phyloP scores from a whole-genome alignment of 2,113 vertebrate species.

The Ameiurus melas region DNA sequence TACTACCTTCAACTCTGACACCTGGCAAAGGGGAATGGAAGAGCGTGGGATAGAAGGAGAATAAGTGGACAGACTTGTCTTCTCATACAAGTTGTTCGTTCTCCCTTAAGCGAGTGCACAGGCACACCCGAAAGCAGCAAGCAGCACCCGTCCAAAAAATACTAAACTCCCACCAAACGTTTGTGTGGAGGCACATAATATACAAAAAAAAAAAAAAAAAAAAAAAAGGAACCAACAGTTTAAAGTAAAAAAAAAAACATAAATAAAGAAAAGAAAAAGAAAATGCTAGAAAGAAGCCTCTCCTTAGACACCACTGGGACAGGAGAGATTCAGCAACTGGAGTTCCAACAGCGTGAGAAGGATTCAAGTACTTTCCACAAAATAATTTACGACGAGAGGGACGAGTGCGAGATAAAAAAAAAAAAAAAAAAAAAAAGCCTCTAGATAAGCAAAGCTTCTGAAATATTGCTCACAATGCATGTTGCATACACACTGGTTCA shows the following conservation, averaged over 20 bases:
- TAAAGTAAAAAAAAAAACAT: not conserved
- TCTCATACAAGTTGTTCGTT: constrained; percentile 1
- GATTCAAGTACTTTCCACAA: constrained; percentile 77
- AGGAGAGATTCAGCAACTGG: not conserved
- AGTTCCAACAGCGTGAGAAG: constrained; percentile 39
- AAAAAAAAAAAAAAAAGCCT: constrained; percentile 24
- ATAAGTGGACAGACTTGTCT: constrained; percentile 4
- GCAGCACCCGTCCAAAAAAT: constrained; percentile 55
- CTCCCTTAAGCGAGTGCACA: constrained; percentile 28
- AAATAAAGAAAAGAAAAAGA: constrained; percentile 41
- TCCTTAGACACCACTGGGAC: constrained; percentile 57
- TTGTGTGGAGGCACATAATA: constrained; percentile 47
- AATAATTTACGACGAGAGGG: constrained; percentile 70
- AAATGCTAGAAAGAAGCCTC: constrained; percentile 11
- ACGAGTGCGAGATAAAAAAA: constrained; percentile 23
- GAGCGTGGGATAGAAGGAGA: constrained; percentile 24
- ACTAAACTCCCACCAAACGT: constrained; percentile 38
- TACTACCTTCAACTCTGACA: not conserved
- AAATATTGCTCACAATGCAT: constrained; percentile 68
- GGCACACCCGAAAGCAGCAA: constrained; percentile 47
- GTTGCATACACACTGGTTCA: constrained; percentile 14
- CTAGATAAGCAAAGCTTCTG: constrained; percentile 54
- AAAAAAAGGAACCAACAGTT: constrained; percentile 36
- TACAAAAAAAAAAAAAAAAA: constrained; percentile 46
- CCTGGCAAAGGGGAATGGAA: constrained; percentile 8